Percentiles rank a stretch among this genome's conserved stretches.
phyloP scores from a whole-genome alignment of 1,140 invertebrate genomes.

The Atta texana region DNA sequence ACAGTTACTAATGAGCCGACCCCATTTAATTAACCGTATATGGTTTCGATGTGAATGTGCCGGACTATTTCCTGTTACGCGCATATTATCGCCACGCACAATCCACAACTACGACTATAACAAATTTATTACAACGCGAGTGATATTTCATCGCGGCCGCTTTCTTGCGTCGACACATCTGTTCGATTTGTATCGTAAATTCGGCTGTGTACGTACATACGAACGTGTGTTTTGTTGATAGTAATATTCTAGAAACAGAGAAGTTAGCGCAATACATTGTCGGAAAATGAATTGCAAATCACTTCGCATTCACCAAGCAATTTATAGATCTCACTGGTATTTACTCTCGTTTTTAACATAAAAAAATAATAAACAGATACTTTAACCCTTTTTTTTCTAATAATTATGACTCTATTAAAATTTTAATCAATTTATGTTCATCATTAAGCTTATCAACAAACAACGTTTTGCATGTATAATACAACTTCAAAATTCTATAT shows the following conservation, averaged over 20 bases:
- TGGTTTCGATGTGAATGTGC: conserved; percentile 74
- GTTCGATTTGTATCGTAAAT: conserved; percentile 57
- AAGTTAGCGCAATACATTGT: conserved; percentile 33
- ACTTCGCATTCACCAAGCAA: conserved; percentile 39
- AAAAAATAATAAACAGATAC: conserved; percentile 5
- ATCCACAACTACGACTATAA: conserved; percentile 31
- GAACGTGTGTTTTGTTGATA: conserved; percentile 24
- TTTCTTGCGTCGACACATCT: conserved; percentile 62
- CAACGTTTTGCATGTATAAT: neutral
- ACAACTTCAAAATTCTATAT: neutral
- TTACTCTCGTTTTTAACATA: conserved; percentile 9
- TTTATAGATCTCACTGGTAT: conserved; percentile 26
- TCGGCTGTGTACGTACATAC: neutral
- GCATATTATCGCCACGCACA: conserved; percentile 50
- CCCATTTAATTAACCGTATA: conserved; percentile 80
- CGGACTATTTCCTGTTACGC: conserved; percentile 72
- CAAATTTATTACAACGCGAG: conserved; percentile 52
- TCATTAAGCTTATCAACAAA: neutral
- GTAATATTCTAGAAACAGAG: neutral
- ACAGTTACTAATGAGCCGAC: conserved; percentile 81
- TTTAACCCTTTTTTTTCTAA: conserved; percentile 3
- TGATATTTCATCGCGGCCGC: conserved; percentile 55
- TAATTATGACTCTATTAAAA: conserved; percentile 1
- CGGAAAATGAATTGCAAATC: conserved; percentile 62
- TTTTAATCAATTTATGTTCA: neutral